These are phyloP conservation scores for Enteromius radiatus DNA, from an alignment of 2,797 vertebrate genomes.

Conservation along the genomic window DNA sequence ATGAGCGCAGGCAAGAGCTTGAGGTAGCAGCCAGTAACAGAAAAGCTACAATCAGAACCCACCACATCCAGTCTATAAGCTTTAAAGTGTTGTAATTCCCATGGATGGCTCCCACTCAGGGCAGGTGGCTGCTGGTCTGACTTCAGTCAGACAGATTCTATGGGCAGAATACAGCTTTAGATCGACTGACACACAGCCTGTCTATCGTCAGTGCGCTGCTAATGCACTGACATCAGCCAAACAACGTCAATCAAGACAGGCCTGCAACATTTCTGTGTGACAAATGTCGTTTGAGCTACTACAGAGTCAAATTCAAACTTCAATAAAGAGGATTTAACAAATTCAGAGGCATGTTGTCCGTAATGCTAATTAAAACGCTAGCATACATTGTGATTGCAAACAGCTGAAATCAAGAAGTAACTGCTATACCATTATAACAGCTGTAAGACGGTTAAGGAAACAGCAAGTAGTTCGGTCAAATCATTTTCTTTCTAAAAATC, in stretches of 20 bases:
- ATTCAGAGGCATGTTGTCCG: neutral
- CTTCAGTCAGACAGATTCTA: conserved; percentile 86
- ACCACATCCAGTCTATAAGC: conserved; percentile 81
- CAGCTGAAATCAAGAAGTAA: conserved; percentile 15
- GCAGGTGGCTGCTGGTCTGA: conserved; percentile 80
- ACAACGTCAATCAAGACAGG: conserved; percentile 17
- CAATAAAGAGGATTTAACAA: neutral
- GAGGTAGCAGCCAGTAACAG: conserved; percentile 60
- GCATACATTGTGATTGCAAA: neutral
- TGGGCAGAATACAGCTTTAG: conserved; percentile 67
- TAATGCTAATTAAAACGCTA: conserved; percentile 16
- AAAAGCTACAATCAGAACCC: conserved; percentile 68
- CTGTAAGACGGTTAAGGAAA: conserved; percentile 10
- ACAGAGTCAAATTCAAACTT: neutral
- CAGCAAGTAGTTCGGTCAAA: neutral
- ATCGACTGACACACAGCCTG: conserved; percentile 66
- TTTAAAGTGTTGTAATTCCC: conserved; percentile 85
- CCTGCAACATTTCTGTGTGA: conserved; percentile 8
- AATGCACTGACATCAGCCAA: neutral
- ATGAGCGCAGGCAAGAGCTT: conserved; percentile 65
- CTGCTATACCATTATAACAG: conserved; percentile 2
- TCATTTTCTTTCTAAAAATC: neutral
- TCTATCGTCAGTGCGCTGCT: conserved; percentile 8
- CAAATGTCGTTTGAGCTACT: neutral
- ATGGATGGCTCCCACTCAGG: conserved; percentile 86